Evolutionary conservation across 2,113 vertebrate genomes (phyloP).

Genomic region (Trematomus loennbergii): DNA sequence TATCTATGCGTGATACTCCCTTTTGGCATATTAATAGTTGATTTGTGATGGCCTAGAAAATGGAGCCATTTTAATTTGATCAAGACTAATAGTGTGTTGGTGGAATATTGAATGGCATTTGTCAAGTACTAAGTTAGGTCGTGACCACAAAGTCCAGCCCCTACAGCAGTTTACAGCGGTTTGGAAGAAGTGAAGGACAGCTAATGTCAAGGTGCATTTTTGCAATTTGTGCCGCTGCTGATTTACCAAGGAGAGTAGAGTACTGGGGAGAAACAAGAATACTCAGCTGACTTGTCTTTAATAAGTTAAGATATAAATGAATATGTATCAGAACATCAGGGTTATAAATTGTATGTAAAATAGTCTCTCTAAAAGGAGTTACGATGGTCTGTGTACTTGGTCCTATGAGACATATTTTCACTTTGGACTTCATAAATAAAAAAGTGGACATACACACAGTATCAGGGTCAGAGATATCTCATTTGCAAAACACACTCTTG

Average conservation of each 20-base stretch:
- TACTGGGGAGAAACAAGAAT: background rate
- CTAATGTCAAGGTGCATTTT: conserved; percentile 18
- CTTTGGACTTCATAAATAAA: background rate
- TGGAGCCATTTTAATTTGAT: conserved; percentile 46
- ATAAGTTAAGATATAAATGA: background rate
- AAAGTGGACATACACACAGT: background rate
- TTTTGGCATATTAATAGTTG: conserved; percentile 54
- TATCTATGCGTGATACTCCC: conserved; percentile 50
- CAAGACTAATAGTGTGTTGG: conserved; percentile 24
- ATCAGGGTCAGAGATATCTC: background rate
- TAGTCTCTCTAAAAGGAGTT: background rate
- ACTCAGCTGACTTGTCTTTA: background rate
- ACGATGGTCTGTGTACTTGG: background rate
- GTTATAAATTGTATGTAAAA: background rate
- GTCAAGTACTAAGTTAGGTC: conserved; percentile 21
- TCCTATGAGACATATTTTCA: background rate
- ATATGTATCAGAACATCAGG: background rate
- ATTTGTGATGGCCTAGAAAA: conserved; percentile 38
- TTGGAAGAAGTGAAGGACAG: conserved; percentile 12
- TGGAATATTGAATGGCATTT: conserved; percentile 39
- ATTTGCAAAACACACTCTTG: background rate
- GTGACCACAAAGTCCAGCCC: conserved; percentile 21
- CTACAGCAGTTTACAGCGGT: background rate
- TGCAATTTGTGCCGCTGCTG: conserved; percentile 23
- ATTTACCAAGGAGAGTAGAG: background rate